A percentile compares a stretch with the other conserved stretches of the same genome.
Conservation (phyloP, 2,113 vertebrate species). For the Eidolon helvum region DNA sequence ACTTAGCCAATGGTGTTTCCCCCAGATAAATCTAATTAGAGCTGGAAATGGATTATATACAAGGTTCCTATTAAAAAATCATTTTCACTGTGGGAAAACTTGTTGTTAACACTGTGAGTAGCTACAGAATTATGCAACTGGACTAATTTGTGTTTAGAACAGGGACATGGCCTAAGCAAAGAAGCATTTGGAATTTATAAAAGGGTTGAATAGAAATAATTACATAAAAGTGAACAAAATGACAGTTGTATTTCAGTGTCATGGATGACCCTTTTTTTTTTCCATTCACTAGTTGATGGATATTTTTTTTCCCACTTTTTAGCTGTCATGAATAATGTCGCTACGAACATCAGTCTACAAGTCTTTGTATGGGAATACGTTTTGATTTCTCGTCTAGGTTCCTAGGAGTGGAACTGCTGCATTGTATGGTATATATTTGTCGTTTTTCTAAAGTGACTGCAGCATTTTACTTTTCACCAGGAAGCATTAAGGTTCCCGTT, state of each 20-base stretch:
- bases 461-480: neutral
- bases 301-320: neutral
- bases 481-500: neutral
- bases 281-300: neutral
- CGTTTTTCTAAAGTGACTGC: neutral
- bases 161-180: neutral
- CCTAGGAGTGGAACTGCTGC: neutral
- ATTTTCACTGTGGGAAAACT: constrained; percentile 58
- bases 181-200: neutral
- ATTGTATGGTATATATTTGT: neutral
- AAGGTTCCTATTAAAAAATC: constrained; percentile 59
- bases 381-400: neutral
- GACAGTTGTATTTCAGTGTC: neutral
- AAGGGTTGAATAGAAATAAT: neutral
- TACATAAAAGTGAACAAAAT: neutral
- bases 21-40: constrained; percentile 62
- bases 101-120: constrained; percentile 53
- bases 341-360: rapidly evolving
- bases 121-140: constrained; percentile 43
- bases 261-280: neutral
- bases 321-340: neutral
- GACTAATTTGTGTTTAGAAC: constrained; percentile 40
- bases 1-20: constrained; percentile 50
- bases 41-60: constrained; percentile 53
- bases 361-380: neutral